phyloP scores from a whole-genome alignment of 1,140 invertebrate species.

The Belonocnema kinseyi region DNA sequence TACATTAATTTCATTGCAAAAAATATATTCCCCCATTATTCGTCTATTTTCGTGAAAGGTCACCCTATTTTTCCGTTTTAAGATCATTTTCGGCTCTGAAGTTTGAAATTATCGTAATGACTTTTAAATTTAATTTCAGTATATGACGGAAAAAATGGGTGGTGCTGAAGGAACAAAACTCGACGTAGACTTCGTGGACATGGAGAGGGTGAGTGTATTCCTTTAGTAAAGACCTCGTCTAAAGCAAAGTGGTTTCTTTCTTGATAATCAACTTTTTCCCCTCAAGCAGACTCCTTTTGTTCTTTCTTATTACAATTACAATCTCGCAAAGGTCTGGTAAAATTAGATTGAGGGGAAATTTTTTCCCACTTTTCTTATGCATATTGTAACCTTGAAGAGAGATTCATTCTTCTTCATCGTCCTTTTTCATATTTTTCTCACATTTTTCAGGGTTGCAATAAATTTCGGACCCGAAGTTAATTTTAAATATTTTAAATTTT shows the following conservation, averaged over 20 bases:
- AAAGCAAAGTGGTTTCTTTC: conserved; percentile 26
- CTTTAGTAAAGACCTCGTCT: background rate
- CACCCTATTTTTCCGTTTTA: too few relatives aligned
- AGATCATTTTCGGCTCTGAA: background rate
- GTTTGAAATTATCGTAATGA: conserved; percentile 42
- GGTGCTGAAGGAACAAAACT: conserved; percentile 99
- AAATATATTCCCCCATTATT: too few relatives aligned
- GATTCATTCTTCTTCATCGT: too few relatives aligned
- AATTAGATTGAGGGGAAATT: background rate
- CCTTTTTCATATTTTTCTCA: too few relatives aligned
- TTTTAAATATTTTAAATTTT: too few relatives aligned
- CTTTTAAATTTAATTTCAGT: conserved; percentile 83
- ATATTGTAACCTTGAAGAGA: background rate
- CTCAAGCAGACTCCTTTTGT: background rate
- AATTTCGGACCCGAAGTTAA: too few relatives aligned
- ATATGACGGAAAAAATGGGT: conserved; percentile 99
- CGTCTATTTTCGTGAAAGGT: too few relatives aligned
- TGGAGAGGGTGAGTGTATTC: conserved; percentile 92
- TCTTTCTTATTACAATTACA: background rate
- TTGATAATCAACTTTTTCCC: conserved; percentile 15
- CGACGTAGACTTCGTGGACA: conserved; percentile 98
- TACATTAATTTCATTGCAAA: too few relatives aligned
- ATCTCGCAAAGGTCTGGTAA: background rate
- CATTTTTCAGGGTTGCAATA: too few relatives aligned
- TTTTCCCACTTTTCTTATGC: conserved; percentile 5